Evolutionary conservation across 2,888 invertebrate genomes (phyloP), one percentile per base, ranked within the genome.

Genomic region (Orthonevra nobilis): DNA sequence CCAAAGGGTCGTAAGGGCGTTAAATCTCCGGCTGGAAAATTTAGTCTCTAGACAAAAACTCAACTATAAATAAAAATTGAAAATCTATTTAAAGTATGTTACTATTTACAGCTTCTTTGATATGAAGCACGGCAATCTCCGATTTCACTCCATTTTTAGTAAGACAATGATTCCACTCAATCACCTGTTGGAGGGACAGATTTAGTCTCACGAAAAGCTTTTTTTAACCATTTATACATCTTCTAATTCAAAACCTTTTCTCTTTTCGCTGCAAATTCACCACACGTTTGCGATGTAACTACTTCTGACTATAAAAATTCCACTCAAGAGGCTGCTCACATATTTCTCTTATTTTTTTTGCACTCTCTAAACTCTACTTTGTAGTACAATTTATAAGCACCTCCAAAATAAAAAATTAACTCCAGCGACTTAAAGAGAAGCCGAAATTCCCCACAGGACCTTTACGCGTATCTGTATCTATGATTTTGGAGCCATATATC

Each of bases 131-230:
- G n/a, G n/a, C n/a, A 48, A 14, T 15, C 15, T 5, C 10, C 14
- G n/a, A n/a, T 17, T 2, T 17, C 38, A 50, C 40, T n/a, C 3
- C 6, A 28, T 17, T 7, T 20, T 32, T 6, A 9, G 6, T 7
- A 1, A n/a, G 2, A 2, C n/a, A 14, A 6, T 2, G 1, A 44
- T 23, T 19, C n/a, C 46, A 61, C 79, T 79, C 79, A 73, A 61
- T 68, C 56, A 79, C 79, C 79, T 79, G 79, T 79, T 79, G 79
- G 46, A 42, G n/a, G n/a, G n/a, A n/a, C n/a, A n/a, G n/a, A n/a
- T n/a, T n/a, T n/a, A n/a, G n/a, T n/a, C n/a, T n/a, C n/a, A n/a
- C n/a, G n/a, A n/a, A n/a, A n/a, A n/a, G n/a, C n/a, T n/a, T n/a
- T n/a, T n/a, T n/a, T n/a, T n/a, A n/a, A n/a, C n/a, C n/a, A n/a